Evolutionary conservation across 2,888 invertebrate species (phyloP), one percentile per base, ranked within the genome.

Genomic region (Epirrhoe tristata): DNA sequence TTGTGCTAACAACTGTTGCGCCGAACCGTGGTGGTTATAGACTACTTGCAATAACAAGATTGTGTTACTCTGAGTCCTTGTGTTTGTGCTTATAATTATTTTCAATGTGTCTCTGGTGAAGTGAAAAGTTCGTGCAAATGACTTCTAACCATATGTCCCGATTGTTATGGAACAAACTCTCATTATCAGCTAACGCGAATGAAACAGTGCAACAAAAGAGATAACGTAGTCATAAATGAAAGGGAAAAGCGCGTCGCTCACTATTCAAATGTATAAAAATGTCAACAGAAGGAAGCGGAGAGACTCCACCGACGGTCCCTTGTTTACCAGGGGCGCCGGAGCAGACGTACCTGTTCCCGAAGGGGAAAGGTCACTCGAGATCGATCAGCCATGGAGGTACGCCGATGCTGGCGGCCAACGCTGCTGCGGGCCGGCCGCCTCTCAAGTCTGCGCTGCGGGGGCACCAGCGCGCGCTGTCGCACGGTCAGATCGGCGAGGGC

Each of bases 351-450:
- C 81, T 94, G 71, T 94, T 94, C 82, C 94, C 94, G 69, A 93
- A 93, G 81, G 88, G 87, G 77, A 93, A 93, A 79, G 96, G 96
- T 17, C 98, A 98, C 87, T 95, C 96, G 71, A 95, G 98, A 71
- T 97, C 97, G 77, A 96, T 97, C 76, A 98, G 97, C 87, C 98
- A 98, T 93, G 98, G 97, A 61, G 97, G 97, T 67, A 93, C 93
- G 66, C 91, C 90, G 71, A 94, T 84, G 85, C 88, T 88, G 79
- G 85, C 86, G 10, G 94, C 89, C 61, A 93, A 90, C 65, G 84
- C 89, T 4, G 79, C 87, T 16, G 84, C 87, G 58, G 94, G 95
- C 5, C 94, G 97, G 43, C 96, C 96, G 24, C 96, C 96, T 14
- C 94, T 97, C 80, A 97, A 97, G 84, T 96, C 96, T 0, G 94